Evolutionary conservation across 2,113 vertebrate species (phyloP).

Genomic region (Rostratula benghalensis): DNA sequence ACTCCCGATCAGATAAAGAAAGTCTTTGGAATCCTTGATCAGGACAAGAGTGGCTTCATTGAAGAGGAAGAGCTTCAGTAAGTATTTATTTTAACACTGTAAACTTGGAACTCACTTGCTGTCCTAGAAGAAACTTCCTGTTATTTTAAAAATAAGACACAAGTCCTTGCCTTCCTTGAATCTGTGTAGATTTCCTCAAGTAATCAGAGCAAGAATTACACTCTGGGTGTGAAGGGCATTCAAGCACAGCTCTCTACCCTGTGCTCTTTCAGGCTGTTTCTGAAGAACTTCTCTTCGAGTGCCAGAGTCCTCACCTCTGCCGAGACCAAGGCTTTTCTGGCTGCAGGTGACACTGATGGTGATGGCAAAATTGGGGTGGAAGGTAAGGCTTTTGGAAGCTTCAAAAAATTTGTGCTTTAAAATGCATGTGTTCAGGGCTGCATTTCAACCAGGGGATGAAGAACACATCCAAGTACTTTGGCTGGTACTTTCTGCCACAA

Average conservation of each 20-base stretch:
- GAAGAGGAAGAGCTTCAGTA: conserved; percentile 87
- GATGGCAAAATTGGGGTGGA: conserved; percentile 87
- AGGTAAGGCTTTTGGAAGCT: conserved; percentile 63
- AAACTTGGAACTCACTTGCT: not conserved
- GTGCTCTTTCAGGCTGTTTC: conserved; percentile 76
- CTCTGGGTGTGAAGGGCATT: not conserved
- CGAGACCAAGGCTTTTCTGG: conserved; percentile 81
- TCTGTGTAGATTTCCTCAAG: not conserved
- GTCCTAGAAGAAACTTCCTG: not conserved
- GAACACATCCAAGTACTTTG: not conserved
- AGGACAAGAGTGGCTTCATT: conserved; percentile 84
- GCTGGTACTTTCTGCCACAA: not conserved
- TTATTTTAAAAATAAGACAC: not conserved
- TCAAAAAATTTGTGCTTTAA: not conserved
- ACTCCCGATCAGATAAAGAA: conserved; percentile 74
- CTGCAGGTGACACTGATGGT: conserved; percentile 82
- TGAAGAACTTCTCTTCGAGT: conserved; percentile 80
- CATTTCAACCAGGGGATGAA: not conserved
- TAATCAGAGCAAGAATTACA: not conserved
- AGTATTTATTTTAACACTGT: not conserved
- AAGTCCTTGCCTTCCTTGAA: not conserved
- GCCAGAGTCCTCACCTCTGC: conserved; percentile 79
- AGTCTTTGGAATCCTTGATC: conserved; percentile 83
- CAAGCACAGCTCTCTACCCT: not conserved
- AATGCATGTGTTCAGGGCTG: not conserved